Evolutionary conservation across 2,888 invertebrate genomes (phyloP).

Genomic region (Eupithecia vulgata): DNA sequence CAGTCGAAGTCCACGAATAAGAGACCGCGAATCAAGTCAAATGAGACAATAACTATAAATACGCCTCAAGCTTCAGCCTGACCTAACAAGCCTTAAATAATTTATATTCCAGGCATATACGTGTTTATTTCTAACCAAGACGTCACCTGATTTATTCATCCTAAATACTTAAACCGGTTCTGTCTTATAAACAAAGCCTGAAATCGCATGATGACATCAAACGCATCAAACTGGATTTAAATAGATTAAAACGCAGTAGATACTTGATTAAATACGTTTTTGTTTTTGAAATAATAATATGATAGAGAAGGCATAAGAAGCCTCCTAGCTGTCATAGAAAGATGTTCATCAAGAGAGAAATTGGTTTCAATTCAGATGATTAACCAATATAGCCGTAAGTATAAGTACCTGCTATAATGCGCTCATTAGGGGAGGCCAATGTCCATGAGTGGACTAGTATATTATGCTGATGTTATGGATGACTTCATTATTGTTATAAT

Average conservation of each 20-base stretch:
- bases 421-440: too few species aligned
- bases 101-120: not conserved
- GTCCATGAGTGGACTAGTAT: too few species aligned
- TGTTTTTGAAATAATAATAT: not conserved
- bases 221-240: constrained; percentile 8
- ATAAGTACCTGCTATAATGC: too few species aligned
- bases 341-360: too few species aligned
- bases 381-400: too few species aligned
- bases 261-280: not conserved
- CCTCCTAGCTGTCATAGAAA: not conserved
- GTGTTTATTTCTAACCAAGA: constrained; percentile 1
- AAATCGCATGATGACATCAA: constrained; percentile 10
- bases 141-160: constrained; percentile 13
- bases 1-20: not conserved
- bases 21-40: not conserved
- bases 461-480: too few species aligned
- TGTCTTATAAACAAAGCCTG: constrained; percentile 11
- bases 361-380: too few species aligned
- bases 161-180: constrained; percentile 18
- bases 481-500: too few species aligned
- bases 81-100: constrained; percentile 10
- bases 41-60: constrained; percentile 3
- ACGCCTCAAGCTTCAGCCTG: not conserved
- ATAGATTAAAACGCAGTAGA: not conserved
- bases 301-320: too few species aligned